Conservation (phyloP, 1,140 invertebrate species). For the Agrilus planipennis region DNA sequence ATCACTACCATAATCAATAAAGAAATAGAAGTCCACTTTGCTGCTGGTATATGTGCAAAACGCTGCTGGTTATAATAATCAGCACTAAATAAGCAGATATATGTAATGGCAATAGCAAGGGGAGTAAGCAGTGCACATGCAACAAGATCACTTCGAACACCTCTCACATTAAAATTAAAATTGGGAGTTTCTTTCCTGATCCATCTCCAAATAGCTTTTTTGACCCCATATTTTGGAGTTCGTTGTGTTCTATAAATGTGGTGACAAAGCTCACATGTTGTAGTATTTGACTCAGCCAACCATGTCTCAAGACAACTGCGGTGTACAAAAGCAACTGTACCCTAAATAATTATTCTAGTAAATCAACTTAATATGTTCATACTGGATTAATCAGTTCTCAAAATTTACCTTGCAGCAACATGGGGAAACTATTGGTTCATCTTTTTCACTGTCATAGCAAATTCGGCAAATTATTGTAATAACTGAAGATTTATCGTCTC, state of each 20-base stretch:
- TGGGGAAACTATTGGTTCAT: conserved; percentile 29
- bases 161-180: conserved; percentile 16
- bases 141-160: conserved; percentile 33
- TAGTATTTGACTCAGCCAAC: conserved; percentile 48
- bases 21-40: conserved; percentile 37
- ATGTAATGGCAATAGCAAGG: conserved; percentile 37
- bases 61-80: conserved; percentile 38
- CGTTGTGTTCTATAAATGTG: conserved; percentile 39
- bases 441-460: conserved; percentile 31
- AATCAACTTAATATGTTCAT: not conserved
- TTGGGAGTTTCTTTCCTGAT: conserved; percentile 17
- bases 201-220: conserved; percentile 29
- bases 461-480: conserved; percentile 30
- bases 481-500: conserved; percentile 22
- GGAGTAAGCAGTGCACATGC: conserved; percentile 37
- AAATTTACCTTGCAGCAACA: conserved; percentile 30
- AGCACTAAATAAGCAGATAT: conserved; percentile 37
- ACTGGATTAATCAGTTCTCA: not conserved
- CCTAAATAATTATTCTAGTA: conserved; percentile 30
- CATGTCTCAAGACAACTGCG: conserved; percentile 55
- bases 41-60: conserved; percentile 35
- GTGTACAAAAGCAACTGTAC: conserved; percentile 57
- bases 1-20: conserved; percentile 36
- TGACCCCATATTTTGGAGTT: conserved; percentile 25
- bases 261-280: conserved; percentile 49